These are phyloP conservation scores for Zosterops lateralis DNA, from an alignment of 2,113 vertebrate genomes.

Conservation along the genomic window DNA sequence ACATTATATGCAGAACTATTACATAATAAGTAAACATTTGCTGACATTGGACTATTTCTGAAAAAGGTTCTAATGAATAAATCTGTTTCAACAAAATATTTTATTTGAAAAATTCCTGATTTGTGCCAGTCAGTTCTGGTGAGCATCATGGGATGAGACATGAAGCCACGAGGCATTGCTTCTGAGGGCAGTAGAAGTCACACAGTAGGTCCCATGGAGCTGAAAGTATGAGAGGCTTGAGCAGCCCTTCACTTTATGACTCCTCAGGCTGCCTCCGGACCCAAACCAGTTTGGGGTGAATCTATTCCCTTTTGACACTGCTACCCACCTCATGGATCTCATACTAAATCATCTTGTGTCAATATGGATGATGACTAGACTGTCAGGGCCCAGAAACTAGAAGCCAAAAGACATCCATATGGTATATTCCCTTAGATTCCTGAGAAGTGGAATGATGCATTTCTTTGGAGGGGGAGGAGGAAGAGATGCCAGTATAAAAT, in stretches of 20 bases:
- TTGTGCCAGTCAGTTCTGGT: neutral
- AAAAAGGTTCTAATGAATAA: neutral
- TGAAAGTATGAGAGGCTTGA: neutral
- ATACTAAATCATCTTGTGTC: neutral
- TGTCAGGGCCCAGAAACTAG: neutral
- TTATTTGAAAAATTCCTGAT: neutral
- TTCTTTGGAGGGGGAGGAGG: fast-evolving
- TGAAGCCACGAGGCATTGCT: neutral
- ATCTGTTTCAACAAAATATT: neutral
- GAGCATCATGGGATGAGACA: neutral
- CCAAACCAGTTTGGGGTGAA: neutral
- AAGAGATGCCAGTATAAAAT: neutral
- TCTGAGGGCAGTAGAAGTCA: neutral
- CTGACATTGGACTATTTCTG: neutral
- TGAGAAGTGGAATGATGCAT: neutral
- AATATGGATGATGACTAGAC: fast-evolving
- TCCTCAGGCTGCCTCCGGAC: neutral
- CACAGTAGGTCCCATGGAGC: no score
- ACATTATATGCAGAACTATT: neutral
- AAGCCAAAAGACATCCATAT: neutral
- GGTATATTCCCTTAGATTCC: neutral
- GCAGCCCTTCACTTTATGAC: neutral
- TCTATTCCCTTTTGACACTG: neutral
- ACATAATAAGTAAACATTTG: neutral
- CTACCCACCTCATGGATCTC: neutral